phyloP scores from a whole-genome alignment of 2,113 vertebrate species.

The Oncorhynchus gorbuscha region DNA sequence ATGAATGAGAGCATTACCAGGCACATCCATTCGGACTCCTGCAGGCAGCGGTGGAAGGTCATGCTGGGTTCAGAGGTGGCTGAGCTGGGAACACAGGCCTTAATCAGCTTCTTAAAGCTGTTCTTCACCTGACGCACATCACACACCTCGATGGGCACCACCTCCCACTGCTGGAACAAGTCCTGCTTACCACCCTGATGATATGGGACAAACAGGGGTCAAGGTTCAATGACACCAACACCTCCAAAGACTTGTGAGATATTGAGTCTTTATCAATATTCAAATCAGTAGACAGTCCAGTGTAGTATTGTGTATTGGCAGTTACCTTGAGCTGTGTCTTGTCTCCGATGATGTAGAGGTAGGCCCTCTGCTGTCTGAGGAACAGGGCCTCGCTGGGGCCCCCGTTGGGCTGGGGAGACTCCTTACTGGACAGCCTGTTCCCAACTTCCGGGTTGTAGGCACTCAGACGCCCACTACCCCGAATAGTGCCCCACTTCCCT shows the following conservation, averaged over 20 bases:
- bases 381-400: constrained; percentile 79
- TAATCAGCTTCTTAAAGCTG: constrained; percentile 98
- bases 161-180: constrained; percentile 93
- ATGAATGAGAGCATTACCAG: constrained; percentile 73
- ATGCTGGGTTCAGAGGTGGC: constrained; percentile 39
- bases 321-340: constrained; percentile 93
- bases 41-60: constrained; percentile 84
- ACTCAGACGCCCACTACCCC: constrained; percentile 83
- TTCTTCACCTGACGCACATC: constrained; percentile 93
- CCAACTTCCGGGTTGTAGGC: constrained; percentile 87
- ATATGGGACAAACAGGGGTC: background rate
- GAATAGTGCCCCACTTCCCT: constrained; percentile 98
- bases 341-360: constrained; percentile 96
- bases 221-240: constrained; percentile 2
- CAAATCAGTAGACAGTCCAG: too few relatives aligned
- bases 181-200: constrained; percentile 89
- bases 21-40: constrained; percentile 93
- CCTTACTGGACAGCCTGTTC: constrained; percentile 85
- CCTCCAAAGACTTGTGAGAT: background rate
- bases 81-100: constrained; percentile 88
- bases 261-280: background rate
- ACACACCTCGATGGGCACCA: constrained; percentile 93
- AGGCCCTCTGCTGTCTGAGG: constrained; percentile 85
- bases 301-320: background rate
- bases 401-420: constrained; percentile 86